Percentiles rank a stretch among this genome's conserved stretches.
Evolutionary conservation across 2,888 invertebrate species (phyloP).

Genomic region (Andrena bucephala): DNA sequence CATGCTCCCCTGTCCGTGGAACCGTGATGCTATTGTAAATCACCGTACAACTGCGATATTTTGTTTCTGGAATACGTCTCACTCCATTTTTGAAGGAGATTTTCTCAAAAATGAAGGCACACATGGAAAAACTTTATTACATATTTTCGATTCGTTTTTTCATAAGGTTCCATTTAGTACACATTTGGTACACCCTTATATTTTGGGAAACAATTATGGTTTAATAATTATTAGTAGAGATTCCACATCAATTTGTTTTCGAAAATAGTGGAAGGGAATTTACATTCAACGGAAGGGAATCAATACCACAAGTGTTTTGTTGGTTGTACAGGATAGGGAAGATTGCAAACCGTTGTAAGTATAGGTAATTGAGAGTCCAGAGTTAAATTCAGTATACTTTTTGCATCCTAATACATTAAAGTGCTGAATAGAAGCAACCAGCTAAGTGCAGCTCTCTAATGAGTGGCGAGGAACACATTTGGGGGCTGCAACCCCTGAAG

Average conservation of each 20-base stretch:
- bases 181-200: too few species aligned
- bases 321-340: neutral
- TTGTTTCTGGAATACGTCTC: neutral
- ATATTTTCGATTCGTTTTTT: neutral
- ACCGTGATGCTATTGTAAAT: constrained; percentile 4
- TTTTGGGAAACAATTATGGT: too few species aligned
- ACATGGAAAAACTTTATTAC: neutral
- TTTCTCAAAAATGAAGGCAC: neutral
- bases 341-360: neutral
- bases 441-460: neutral
- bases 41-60: neutral
- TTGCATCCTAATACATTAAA: neutral
- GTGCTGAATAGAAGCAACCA: neutral
- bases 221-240: neutral
- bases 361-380: neutral
- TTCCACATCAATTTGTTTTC: neutral
- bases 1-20: constrained; percentile 4
- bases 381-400: neutral
- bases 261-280: neutral
- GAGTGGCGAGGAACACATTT: neutral
- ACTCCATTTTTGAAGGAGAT: neutral
- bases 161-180: neutral
- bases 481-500: neutral
- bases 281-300: neutral
- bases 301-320: neutral